Base-by-base conservation (phyloP, 1,140 invertebrate genomes). In the Drosophila kikkawai region DNA sequence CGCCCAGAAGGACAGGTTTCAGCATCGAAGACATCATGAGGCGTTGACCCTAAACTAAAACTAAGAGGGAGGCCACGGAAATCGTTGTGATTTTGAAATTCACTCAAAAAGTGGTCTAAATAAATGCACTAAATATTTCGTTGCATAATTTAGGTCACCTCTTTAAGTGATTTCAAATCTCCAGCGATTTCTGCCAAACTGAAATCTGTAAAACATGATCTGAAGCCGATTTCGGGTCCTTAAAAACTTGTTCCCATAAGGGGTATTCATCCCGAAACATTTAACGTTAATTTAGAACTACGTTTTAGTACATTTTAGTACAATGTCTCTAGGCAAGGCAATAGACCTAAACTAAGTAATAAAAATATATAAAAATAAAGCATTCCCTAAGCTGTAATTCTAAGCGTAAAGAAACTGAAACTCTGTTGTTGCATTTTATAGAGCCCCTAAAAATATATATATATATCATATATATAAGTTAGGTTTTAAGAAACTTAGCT, bases 11-110 rank as follows among this genome's bases (percentile, higher is more conserved):
- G 93, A 95, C 93, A 88, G 95, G 95, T 34, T 96, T 96, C 91
- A 96, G 95, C 88, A 96, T 96, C 93, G 95, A 95, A 90, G 95
- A 96, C 76, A 96, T 96, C 59, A 96, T 96, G 95, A 93, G 95
- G 82, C 95, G 95, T 91, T 96, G 41, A 83, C 15, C 34, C n/a
- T 51, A 22, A 13, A 2, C 13, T 4, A 36, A 36, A 42, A 12
- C 1, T 13, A 32, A 50, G 22, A 4, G 5, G 11, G n/a, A 32
- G 17, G 41, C 1, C n/a, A 3, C 29, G 17, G 29, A 12, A 13
- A 19, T 19, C 7, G 32, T 1, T 22, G 7, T 19, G 50, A 7
- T 12, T 29, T 19, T 53, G n/a, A 19, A 53, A 51, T 17, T 7
- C 3, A 29, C 13, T 17, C 8, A n/a, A 32, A 17, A 32, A 17